Conservation (phyloP, 2,888 invertebrate genomes). For the Pedicia rivosa region DNA sequence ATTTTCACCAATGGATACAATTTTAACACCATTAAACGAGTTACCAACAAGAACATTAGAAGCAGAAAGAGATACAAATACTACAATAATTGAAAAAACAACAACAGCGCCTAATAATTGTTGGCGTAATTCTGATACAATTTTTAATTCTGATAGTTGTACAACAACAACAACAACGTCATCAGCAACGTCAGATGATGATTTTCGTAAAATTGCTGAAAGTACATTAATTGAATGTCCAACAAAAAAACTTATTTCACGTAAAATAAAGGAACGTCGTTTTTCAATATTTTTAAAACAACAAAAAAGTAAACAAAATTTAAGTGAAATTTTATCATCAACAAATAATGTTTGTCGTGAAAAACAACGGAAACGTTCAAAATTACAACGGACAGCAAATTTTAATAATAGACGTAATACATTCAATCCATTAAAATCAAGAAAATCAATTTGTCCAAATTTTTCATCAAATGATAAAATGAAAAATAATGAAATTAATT, state of each 20-base stretch:
- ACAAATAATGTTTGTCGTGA: too few relatives aligned
- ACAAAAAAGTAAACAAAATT: too few relatives aligned
- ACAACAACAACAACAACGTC: neutral
- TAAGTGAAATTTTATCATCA: too few relatives aligned
- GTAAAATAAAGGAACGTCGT: too few relatives aligned
- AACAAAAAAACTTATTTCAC: neutral
- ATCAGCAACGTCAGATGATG: neutral
- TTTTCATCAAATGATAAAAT: neutral
- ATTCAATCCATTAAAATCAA: too few relatives aligned
- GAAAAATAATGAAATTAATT: neutral
- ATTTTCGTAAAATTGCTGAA: neutral
- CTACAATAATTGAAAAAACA: neutral
- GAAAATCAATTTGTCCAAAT: too few relatives aligned
- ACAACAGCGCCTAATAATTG: neutral
- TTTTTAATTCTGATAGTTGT: conserved; percentile 1
- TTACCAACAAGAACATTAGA: too few relatives aligned
- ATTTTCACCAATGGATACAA: too few relatives aligned
- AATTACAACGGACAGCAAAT: too few relatives aligned
- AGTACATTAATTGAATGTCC: neutral
- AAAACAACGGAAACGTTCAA: neutral
- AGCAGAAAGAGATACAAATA: too few relatives aligned
- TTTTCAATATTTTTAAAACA: neutral
- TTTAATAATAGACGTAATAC: too few relatives aligned
- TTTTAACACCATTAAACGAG: too few relatives aligned
- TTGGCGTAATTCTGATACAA: neutral